Conservation (phyloP, 2,888 invertebrate species). For the Agriotes lineatus region DNA sequence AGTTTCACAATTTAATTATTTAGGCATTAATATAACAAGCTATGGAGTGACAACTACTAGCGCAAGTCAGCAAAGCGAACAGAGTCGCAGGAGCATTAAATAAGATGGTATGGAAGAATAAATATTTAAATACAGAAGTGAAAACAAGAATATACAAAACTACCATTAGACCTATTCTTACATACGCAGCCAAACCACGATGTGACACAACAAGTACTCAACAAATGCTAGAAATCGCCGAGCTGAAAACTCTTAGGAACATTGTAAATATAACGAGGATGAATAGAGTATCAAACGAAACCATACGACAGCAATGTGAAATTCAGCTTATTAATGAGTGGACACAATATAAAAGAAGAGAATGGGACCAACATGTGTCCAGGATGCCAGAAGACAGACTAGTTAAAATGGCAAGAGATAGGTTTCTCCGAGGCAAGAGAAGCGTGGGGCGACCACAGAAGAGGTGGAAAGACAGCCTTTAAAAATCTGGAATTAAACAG, state of each 20-base stretch:
- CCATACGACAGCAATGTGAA: not conserved
- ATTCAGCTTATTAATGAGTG: too few species aligned
- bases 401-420: not conserved
- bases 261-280: not conserved
- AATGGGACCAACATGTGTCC: slow-evolving; percentile 3
- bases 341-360: slow-evolving; percentile 1
- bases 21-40: not conserved
- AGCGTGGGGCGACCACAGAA: not conserved
- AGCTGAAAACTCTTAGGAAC: not conserved
- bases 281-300: not conserved
- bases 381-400: too few species aligned
- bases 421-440: not conserved
- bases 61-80: not conserved
- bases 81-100: not conserved
- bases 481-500: not conserved
- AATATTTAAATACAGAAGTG: not conserved
- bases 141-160: slow-evolving; percentile 2
- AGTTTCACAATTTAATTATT: not conserved
- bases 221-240: slow-evolving; percentile 3
- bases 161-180: not conserved
- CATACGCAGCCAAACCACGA: not conserved
- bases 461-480: not conserved
- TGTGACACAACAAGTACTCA: not conserved
- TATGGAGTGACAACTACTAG: not conserved
- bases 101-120: slow-evolving; percentile 6